phyloP scores from a whole-genome alignment of 2,888 invertebrate genomes.

The Rhopalosiphum nymphaeae region DNA sequence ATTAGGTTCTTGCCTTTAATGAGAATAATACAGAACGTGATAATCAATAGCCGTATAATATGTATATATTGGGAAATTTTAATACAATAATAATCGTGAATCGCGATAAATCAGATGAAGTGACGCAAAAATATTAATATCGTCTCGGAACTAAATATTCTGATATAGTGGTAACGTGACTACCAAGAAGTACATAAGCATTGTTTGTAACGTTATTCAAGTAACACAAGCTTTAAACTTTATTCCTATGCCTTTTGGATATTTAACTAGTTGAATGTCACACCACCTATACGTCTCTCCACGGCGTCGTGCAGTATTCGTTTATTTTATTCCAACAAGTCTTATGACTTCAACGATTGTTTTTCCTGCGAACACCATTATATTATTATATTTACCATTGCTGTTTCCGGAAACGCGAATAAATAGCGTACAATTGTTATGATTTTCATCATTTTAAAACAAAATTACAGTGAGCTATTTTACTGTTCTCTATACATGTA shows the following conservation, averaged over 20 bases:
- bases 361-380: not conserved
- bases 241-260: not conserved
- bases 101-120: not conserved
- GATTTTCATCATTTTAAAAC: not conserved
- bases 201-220: not conserved
- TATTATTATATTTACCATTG: not conserved
- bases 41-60: not conserved
- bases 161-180: not conserved
- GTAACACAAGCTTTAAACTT: not conserved
- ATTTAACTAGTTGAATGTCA: not conserved
- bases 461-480: not conserved
- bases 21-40: too few species aligned
- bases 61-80: not conserved
- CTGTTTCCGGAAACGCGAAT: not conserved
- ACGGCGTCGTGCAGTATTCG: not conserved
- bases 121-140: not conserved
- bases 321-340: not conserved
- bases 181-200: not conserved
- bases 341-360: not conserved
- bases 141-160: not conserved
- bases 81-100: fast-evolving
- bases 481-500: not conserved
- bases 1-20: too few species aligned
- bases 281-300: not conserved
- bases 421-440: not conserved